Evolutionary conservation across 2,113 vertebrate species (phyloP).

Genomic region (Phalacrocorax pelagicus): DNA sequence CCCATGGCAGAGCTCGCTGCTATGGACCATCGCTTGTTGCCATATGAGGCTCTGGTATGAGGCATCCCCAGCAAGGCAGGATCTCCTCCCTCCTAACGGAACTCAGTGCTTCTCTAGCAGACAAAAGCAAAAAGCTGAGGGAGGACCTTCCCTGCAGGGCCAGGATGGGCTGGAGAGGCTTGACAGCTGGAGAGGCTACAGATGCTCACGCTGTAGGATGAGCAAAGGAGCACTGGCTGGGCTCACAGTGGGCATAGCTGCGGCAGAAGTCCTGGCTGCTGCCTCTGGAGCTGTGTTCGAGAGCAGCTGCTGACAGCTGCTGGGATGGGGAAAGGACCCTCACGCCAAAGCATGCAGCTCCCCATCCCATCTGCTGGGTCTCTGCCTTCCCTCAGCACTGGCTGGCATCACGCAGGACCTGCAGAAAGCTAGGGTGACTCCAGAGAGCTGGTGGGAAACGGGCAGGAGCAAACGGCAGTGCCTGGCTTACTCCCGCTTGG

Average conservation of each 20-base stretch:
- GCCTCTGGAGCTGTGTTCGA: background rate
- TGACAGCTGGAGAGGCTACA: background rate
- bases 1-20: fast-evolving
- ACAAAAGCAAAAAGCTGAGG: background rate
- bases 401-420: fast-evolving
- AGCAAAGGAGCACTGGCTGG: background rate
- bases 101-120: background rate
- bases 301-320: background rate
- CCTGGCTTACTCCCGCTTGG: fast-evolving
- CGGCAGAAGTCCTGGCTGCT: background rate
- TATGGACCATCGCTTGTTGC: background rate
- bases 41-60: background rate
- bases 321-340: background rate
- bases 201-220: fast-evolving
- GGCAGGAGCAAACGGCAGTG: background rate
- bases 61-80: background rate
- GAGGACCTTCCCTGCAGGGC: background rate
- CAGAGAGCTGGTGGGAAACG: fast-evolving
- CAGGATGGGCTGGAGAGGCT: background rate
- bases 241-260: background rate
- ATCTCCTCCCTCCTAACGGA: background rate
- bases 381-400: background rate
- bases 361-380: background rate
- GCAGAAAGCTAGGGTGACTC: background rate
- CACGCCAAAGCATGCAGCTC: fast-evolving